These are phyloP conservation scores for Pseudopodoces humilis DNA, from an alignment of 2,113 vertebrate species.

Conservation along the genomic window DNA sequence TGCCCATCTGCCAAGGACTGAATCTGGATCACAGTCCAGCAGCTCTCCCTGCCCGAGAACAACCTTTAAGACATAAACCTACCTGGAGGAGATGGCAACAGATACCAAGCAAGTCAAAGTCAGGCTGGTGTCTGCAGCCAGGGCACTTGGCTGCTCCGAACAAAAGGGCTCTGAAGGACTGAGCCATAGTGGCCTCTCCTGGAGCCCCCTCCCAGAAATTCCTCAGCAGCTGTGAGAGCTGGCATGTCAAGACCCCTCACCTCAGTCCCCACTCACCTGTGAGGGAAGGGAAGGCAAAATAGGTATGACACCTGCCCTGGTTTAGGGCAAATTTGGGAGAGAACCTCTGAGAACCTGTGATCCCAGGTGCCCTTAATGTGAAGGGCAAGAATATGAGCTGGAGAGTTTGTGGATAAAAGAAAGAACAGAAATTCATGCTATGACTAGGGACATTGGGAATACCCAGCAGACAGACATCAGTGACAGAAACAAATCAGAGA, in stretches of 20 bases:
- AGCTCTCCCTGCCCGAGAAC: not conserved
- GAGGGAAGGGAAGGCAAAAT: not conserved
- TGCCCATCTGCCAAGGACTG: not conserved
- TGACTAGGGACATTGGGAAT: not conserved
- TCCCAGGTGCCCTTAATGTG: not conserved
- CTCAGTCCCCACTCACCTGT: not conserved
- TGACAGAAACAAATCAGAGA: not conserved
- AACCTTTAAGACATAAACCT: not conserved
- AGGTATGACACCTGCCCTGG: not conserved
- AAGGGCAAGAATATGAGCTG: not conserved
- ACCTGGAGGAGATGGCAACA: not conserved
- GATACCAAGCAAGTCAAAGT: not conserved
- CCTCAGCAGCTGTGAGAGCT: not conserved
- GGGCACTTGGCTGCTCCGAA: fast-evolving
- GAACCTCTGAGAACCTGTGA: no score
- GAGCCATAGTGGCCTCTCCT: fast-evolving
- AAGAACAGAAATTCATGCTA: not conserved
- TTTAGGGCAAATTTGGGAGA: no score
- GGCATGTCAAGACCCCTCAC: not conserved
- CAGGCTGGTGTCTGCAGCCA: not conserved
- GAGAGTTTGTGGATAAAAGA: not conserved
- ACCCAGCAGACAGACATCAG: not conserved
- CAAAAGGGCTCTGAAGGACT: not conserved
- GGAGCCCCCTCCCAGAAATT: not conserved
- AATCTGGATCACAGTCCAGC: not conserved